phyloP scores from a whole-genome alignment of 2,888 invertebrate genomes.

The Encarsia formosa region DNA sequence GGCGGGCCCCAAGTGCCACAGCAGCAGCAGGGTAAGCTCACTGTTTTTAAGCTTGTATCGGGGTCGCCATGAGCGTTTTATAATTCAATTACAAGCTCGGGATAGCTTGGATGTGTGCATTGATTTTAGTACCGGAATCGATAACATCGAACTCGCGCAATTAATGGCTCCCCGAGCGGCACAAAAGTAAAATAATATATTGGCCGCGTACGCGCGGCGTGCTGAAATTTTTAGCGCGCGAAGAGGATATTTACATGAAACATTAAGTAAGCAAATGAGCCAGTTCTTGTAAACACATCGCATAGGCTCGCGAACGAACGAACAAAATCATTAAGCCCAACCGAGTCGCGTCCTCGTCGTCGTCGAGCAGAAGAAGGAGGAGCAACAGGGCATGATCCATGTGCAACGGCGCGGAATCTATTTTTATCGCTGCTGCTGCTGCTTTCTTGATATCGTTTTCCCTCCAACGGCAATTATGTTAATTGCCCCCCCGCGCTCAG shows the following conservation, averaged over 20 bases:
- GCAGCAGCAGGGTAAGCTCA: constrained; percentile 13
- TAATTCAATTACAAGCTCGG: background rate
- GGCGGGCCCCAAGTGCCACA: constrained; percentile 33
- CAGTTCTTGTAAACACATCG: constrained; percentile 25
- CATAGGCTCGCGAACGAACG: no score
- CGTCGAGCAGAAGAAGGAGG: background rate
- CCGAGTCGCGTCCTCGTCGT: constrained; percentile 8
- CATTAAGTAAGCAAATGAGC: constrained; percentile 25
- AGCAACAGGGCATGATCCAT: background rate
- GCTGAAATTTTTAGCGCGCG: constrained; percentile 1
- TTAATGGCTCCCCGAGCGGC: constrained; percentile 11
- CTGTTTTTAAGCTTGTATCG: background rate
- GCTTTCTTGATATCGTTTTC: background rate
- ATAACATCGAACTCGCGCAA: constrained; percentile 12
- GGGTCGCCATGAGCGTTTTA: background rate
- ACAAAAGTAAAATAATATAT: constrained; percentile 9
- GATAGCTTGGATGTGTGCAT: background rate
- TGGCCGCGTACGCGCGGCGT: background rate
- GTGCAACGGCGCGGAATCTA: background rate
- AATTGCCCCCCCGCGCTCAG: constrained; percentile 12
- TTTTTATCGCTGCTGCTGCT: background rate
- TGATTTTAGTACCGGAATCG: constrained; percentile 16
- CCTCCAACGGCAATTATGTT: constrained; percentile 27
- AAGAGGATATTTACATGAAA: no score
- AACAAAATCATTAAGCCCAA: constrained; percentile 24